Evolutionary conservation across 2,113 vertebrate genomes (phyloP).

Genomic region (Nymphicus hollandicus): DNA sequence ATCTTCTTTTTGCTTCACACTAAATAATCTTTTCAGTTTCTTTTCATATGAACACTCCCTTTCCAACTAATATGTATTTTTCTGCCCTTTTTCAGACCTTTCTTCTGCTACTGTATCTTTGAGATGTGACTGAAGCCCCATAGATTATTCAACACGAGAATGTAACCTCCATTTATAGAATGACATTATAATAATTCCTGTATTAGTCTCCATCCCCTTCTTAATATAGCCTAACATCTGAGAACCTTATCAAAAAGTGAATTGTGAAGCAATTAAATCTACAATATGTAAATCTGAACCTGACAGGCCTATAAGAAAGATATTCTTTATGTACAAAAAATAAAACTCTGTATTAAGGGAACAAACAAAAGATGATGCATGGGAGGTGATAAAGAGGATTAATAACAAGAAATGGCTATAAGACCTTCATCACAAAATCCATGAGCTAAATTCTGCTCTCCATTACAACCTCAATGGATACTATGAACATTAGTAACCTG

Average conservation of each 20-base stretch:
- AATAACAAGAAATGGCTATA: conserved; percentile 54
- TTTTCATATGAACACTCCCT: conserved; percentile 38
- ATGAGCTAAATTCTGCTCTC: conserved; percentile 59
- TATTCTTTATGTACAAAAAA: conserved; percentile 49
- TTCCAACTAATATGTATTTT: conserved; percentile 48
- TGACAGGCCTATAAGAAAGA: conserved; percentile 47
- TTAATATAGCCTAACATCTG: conserved; percentile 53
- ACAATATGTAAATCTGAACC: conserved; percentile 46
- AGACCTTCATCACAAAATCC: conserved; percentile 58
- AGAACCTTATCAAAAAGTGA: conserved; percentile 61
- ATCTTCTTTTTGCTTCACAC: conserved; percentile 53
- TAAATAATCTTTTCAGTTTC: conserved; percentile 61
- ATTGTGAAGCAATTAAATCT: conserved; percentile 69
- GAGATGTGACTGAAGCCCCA: conserved; percentile 12
- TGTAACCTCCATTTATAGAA: conserved; percentile 59
- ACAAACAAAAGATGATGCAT: conserved; percentile 61
- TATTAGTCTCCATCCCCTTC: conserved; percentile 44
- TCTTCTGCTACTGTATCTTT: conserved; percentile 21
- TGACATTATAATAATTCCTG: conserved; percentile 55
- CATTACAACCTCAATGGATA: conserved; percentile 60
- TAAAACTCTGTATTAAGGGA: conserved; percentile 56
- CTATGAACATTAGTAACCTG: conserved; percentile 59
- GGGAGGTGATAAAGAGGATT: conserved; percentile 58
- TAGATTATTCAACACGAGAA: conserved; percentile 30
- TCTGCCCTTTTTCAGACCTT: conserved; percentile 54